phyloP scores from a whole-genome alignment of 2,113 vertebrate species.

The Scomber scombrus region DNA sequence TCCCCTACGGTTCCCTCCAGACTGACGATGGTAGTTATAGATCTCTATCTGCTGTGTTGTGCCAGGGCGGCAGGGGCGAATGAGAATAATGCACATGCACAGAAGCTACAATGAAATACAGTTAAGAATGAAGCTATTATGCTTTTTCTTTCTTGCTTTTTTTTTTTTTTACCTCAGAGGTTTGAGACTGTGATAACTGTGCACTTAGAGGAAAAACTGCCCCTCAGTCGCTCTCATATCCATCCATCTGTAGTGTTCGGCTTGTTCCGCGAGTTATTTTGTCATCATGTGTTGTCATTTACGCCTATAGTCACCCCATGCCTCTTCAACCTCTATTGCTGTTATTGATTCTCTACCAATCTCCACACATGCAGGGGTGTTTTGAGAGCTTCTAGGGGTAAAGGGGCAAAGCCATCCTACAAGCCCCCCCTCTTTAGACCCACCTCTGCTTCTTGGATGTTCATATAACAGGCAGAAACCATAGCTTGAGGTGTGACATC shows the following conservation, averaged over 20 bases:
- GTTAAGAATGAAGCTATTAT: conserved; percentile 60
- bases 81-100: conserved; percentile 64
- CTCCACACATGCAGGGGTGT: conserved; percentile 9
- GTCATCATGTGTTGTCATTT: conserved; percentile 30
- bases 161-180: conserved; percentile 34
- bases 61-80: conserved; percentile 41
- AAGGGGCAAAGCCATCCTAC: neutral
- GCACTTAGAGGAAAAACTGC: conserved; percentile 63
- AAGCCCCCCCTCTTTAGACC: neutral
- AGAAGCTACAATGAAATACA: conserved; percentile 46
- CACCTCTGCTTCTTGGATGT: neutral
- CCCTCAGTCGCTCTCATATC: conserved; percentile 37
- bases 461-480: neutral
- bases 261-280: conserved; percentile 33
- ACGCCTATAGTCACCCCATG: conserved; percentile 18
- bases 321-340: conserved; percentile 18
- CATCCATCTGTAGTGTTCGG: conserved; percentile 43
- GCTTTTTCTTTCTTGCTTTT: neutral
- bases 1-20: conserved; percentile 39
- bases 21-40: conserved; percentile 48
- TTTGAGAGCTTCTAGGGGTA: neutral
- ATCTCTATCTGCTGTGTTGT: conserved; percentile 63
- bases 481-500: no score
- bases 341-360: conserved; percentile 33
- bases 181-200: conserved; percentile 62